Evolutionary conservation across 2,888 invertebrate genomes (phyloP).

Genomic region (Drosophila melanosoma): DNA sequence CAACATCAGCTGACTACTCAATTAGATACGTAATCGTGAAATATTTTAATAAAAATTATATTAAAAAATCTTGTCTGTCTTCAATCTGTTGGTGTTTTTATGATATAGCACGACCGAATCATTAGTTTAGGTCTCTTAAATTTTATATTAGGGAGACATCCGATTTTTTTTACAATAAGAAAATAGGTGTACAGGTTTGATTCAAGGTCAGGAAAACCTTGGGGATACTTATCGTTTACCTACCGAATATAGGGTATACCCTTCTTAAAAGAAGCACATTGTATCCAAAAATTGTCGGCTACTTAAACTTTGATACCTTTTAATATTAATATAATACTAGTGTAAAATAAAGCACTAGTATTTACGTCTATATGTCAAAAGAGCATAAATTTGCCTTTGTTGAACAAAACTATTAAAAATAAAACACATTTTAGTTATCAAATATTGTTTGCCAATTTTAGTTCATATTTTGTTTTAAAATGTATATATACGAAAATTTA

Average conservation of each 20-base stretch:
- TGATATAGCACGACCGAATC: no score
- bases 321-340: background rate
- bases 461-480: background rate
- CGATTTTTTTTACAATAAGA: background rate
- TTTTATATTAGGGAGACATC: background rate
- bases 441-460: background rate
- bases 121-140: background rate
- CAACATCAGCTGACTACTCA: slow-evolving; percentile 32
- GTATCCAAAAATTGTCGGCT: background rate
- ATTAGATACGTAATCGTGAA: slow-evolving; percentile 18
- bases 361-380: no score
- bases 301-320: background rate
- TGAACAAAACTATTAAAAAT: background rate
- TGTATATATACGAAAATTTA: background rate
- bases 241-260: background rate
- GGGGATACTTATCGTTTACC: background rate
- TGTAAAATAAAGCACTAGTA: background rate
- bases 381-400: background rate
- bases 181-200: background rate
- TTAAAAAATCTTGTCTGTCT: background rate
- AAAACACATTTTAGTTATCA: background rate
- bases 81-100: no score
- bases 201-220: background rate
- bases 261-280: background rate
- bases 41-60: background rate